Conservation (phyloP, 2,113 vertebrate species). For the Psettodes erumei region DNA sequence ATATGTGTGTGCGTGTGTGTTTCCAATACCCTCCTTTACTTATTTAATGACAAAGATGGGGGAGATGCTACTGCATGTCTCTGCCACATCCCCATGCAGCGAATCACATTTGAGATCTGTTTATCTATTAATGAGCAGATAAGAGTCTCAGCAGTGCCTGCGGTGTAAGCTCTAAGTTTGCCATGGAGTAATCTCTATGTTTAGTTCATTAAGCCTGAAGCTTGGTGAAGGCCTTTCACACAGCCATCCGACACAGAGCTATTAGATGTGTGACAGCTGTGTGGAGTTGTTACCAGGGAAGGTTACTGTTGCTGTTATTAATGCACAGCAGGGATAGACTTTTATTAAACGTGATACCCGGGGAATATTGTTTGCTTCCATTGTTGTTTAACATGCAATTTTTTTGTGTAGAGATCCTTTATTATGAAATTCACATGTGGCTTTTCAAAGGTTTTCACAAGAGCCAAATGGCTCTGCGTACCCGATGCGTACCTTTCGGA, state of each 20-base stretch:
- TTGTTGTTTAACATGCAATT: neutral
- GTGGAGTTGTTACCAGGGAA: conserved; percentile 24
- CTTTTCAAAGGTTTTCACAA: conserved; percentile 41
- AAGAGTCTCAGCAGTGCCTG: conserved; percentile 47
- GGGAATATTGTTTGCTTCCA: neutral
- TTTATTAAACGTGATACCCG: conserved; percentile 20
- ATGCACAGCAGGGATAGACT: conserved; percentile 24
- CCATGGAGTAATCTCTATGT: conserved; percentile 53
- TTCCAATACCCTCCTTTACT: conserved; percentile 55
- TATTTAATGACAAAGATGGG: conserved; percentile 64
- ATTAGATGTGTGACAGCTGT: conserved; percentile 44
- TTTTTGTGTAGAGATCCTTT: conserved; percentile 20
- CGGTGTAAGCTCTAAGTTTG: conserved; percentile 46
- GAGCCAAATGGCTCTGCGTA: conserved; percentile 18
- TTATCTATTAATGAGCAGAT: conserved; percentile 72
- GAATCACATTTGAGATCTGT: conserved; percentile 66
- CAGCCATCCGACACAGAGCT: conserved; percentile 17
- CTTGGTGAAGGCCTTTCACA: conserved; percentile 35
- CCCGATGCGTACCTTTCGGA: conserved; percentile 49
- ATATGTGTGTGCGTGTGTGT: too few relatives aligned
- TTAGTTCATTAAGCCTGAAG: conserved; percentile 60
- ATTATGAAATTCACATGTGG: conserved; percentile 43
- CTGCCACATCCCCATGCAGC: conserved; percentile 52
- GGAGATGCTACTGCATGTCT: conserved; percentile 48
- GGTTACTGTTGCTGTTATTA: conserved; percentile 37